phyloP scores from a whole-genome alignment of 2,113 vertebrate species.

The Boleophthalmus pectinirostris region DNA sequence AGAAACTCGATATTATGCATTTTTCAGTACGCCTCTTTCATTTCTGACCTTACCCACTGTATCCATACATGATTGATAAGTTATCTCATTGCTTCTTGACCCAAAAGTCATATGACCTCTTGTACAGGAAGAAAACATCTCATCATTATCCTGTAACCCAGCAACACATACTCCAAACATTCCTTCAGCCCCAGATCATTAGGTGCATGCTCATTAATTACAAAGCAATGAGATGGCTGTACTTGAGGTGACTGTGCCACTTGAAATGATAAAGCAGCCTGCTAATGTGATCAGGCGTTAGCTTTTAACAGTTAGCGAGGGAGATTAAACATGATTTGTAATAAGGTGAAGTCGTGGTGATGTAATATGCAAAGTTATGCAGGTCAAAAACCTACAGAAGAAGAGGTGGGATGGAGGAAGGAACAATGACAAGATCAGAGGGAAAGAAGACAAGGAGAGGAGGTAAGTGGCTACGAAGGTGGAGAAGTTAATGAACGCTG shows the following conservation, averaged over 20 bases:
- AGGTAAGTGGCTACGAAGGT: conserved; percentile 1
- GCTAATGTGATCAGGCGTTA: conserved; percentile 64
- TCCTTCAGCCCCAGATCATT: conserved; percentile 63
- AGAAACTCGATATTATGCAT: too few relatives aligned
- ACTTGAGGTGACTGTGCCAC: conserved; percentile 49
- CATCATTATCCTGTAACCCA: conserved; percentile 56
- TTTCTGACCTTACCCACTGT: neutral
- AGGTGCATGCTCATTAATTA: conserved; percentile 62
- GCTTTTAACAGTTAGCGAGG: conserved; percentile 44
- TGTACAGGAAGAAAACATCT: conserved; percentile 37
- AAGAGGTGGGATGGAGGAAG: neutral
- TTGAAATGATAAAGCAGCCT: conserved; percentile 55
- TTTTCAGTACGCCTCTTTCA: neutral
- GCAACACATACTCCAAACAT: conserved; percentile 63
- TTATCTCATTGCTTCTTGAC: conserved; percentile 32
- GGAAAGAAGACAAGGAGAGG: conserved; percentile 4
- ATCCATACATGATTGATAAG: conserved; percentile 50
- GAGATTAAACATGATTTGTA: conserved; percentile 44
- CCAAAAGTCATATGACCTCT: conserved; percentile 58
- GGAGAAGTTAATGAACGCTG: conserved; percentile 41
- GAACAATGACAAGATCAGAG: conserved; percentile 14
- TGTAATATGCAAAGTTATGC: conserved; percentile 36
- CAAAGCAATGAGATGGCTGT: conserved; percentile 45
- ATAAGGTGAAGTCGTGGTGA: conserved; percentile 31
- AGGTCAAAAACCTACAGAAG: conserved; percentile 8